phyloP scores from a whole-genome alignment of 2,113 vertebrate species.

The Paradoxurus hermaphroditus region DNA sequence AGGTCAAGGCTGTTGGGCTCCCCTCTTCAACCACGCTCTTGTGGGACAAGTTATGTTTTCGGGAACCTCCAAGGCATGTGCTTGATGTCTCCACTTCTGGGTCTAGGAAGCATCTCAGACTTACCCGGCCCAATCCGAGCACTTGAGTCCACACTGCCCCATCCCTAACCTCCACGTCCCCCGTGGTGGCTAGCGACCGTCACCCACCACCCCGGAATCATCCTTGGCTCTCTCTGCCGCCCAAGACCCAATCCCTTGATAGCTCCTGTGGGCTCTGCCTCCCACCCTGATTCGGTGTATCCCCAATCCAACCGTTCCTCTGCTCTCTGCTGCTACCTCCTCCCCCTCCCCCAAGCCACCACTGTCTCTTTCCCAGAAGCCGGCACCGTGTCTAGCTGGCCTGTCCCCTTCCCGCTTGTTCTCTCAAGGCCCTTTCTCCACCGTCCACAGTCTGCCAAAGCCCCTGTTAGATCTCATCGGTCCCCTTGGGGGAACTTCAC shows the following conservation, averaged over 20 bases:
- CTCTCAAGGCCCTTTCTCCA: neutral
- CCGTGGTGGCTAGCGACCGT: neutral
- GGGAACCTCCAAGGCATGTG: neutral
- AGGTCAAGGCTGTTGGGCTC: neutral
- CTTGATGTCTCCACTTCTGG: neutral
- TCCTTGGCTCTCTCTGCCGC: fast-evolving
- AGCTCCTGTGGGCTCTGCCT: neutral
- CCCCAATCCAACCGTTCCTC: neutral
- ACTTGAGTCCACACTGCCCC: neutral
- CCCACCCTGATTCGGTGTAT: too few species aligned
- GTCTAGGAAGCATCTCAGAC: neutral
- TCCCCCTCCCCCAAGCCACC: fast-evolving
- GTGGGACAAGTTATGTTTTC: neutral
- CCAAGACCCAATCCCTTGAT: fast-evolving
- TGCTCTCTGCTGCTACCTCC: neutral
- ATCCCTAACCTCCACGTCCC: fast-evolving
- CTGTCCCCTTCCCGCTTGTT: fast-evolving
- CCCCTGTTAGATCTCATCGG: neutral
- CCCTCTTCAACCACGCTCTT: neutral
- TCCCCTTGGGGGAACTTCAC: fast-evolving
- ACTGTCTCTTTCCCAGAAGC: neutral
- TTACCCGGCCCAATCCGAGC: too few species aligned
- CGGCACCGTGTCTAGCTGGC: fast-evolving
- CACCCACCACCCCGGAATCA: neutral
- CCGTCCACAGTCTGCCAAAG: neutral